Evolutionary conservation across 1,140 invertebrate species (phyloP), one percentile per base, ranked within the genome.

Genomic region (Nephotettix cincticeps): DNA sequence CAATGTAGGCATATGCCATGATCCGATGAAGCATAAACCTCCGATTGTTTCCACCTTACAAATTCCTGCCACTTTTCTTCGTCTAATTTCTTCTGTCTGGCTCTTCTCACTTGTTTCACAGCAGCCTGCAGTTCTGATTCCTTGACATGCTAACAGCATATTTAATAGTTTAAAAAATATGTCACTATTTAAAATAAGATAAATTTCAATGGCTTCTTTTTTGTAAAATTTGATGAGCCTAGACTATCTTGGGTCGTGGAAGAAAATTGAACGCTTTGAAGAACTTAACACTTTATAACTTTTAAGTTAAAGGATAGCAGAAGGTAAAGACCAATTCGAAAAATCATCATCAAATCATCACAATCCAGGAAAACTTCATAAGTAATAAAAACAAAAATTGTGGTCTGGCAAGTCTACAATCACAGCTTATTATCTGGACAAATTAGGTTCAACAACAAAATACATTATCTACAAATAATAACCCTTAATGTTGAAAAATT

Each of bases 101-200:
- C 56, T 61, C 56, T 61, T 61, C 27, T 25, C 23, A 61, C 56
- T 27, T 28, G 21, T 28, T 61, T 61, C 25, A 61, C 25, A 27
- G 23, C 56, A 27, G 56, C 56, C n/a, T 61, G 14, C 21, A 61
- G 56, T 28, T 61, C 56, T 27, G 56, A 23, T 61, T 61, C 23
- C n/a, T 21, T 21, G 4, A 61, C 25, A 28, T 61, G n/a, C 56
- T 61, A 23, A 23, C 2, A 61, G 28, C 6, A 61, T 27, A 6
- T 29, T n/a, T 19, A 11, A 11, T 19, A n/a, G 13, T 54, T 4
- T n/a, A 54, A n/a, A 11, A 43, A 43, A 11, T 43, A n/a, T 43
- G 9, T 43, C n/a, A 9, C 40, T 43, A n/a, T 43, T 43, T 43
- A 11, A 43, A 43, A 11, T 43, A n/a, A 11, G 9, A n/a, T 9